These are phyloP conservation scores for Phorcus lineatus DNA, from an alignment of 2,888 invertebrate genomes.

Conservation along the genomic window DNA sequence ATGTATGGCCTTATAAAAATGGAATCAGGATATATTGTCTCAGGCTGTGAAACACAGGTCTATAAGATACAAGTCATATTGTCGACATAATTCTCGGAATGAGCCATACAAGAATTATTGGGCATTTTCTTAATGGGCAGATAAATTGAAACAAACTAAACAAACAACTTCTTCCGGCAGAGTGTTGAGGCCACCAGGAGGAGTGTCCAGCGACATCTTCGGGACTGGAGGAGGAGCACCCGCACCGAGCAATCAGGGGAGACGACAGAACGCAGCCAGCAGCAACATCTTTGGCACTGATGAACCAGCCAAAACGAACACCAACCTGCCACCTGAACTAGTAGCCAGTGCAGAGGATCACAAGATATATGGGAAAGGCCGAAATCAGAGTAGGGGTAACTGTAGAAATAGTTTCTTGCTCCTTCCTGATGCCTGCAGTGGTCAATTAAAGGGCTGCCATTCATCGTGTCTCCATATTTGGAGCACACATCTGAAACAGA, in stretches of 20 bases:
- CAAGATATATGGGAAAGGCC: neutral
- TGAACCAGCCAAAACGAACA: neutral
- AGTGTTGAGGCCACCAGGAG: constrained; percentile 64
- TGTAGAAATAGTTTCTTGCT: neutral
- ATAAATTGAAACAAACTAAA: no score
- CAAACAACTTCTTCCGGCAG: constrained; percentile 37
- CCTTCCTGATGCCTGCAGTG: neutral
- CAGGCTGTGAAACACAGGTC: no score
- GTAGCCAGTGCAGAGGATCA: neutral
- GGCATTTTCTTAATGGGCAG: no score
- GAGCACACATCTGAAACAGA: no score
- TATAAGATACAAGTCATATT: no score
- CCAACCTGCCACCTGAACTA: neutral
- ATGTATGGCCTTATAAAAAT: no score
- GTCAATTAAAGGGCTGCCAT: neutral
- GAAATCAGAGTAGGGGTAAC: constrained; percentile 20
- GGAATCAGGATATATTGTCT: no score
- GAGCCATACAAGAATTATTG: no score
- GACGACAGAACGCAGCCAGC: constrained; percentile 18
- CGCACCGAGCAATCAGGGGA: constrained; percentile 20
- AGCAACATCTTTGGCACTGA: neutral
- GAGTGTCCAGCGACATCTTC: constrained; percentile 65
- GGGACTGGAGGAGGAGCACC: constrained; percentile 38
- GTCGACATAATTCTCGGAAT: no score
- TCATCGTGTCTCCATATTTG: no score